Evolutionary conservation across 2,888 invertebrate genomes (phyloP).

Genomic region (Abscondita cerata): DNA sequence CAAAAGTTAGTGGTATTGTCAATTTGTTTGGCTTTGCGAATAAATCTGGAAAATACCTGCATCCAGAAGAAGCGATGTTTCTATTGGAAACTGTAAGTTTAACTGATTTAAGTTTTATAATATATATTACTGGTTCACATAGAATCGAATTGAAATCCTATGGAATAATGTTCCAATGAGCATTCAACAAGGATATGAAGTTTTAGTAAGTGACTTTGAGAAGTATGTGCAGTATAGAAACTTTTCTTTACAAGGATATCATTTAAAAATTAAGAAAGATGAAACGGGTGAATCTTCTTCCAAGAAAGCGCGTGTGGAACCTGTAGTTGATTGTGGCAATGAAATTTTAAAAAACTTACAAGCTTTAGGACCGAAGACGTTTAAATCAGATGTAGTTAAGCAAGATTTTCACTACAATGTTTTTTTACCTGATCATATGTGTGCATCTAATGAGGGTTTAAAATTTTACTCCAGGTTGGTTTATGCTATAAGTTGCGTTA

Average conservation of each 20-base stretch:
- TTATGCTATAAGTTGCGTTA: conserved; percentile 19
- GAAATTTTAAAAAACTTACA: conserved; percentile 43
- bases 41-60: conserved; percentile 54
- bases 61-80: conserved; percentile 71
- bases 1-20: conserved; percentile 45
- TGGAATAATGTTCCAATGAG: conserved; percentile 67
- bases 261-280: conserved; percentile 2
- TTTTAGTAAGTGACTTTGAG: conserved; percentile 56
- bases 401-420: conserved; percentile 44
- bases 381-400: not conserved
- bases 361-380: conserved; percentile 41
- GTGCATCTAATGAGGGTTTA: conserved; percentile 40
- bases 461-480: conserved; percentile 24
- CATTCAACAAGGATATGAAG: conserved; percentile 69
- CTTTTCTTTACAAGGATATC: conserved; percentile 47
- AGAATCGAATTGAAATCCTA: conserved; percentile 69
- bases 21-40: conserved; percentile 51
- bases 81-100: conserved; percentile 70
- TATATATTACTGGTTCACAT: no score
- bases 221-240: conserved; percentile 50
- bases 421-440: conserved; percentile 42
- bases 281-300: conserved; percentile 11
- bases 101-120: no score
- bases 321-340: conserved; percentile 17
- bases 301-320: conserved; percentile 14